phyloP scores from a whole-genome alignment of 2,888 invertebrate species.

The Macropis europaea region DNA sequence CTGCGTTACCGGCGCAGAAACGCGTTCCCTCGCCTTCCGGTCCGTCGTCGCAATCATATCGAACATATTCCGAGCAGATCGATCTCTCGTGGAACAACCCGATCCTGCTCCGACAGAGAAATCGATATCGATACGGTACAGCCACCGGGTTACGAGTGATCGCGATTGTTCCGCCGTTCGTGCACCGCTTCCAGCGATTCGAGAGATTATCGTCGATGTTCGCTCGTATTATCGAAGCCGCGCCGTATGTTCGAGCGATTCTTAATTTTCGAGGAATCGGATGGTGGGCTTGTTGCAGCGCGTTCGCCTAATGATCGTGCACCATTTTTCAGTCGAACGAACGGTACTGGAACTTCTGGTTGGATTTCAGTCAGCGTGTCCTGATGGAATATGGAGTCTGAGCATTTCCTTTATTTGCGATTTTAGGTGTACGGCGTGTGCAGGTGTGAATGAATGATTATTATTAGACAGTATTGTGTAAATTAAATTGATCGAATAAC shows the following conservation, averaged over 20 bases:
- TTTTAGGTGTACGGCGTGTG: too few species aligned
- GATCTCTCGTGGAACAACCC: slow-evolving; percentile 48
- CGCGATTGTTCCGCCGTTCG: slow-evolving; percentile 29
- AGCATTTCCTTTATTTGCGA: too few species aligned
- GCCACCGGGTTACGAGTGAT: slow-evolving; percentile 27
- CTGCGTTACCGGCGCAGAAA: slow-evolving; percentile 29
- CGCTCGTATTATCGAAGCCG: slow-evolving; percentile 19
- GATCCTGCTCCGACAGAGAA: slow-evolving; percentile 35
- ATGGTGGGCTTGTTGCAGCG: neutral
- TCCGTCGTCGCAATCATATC: slow-evolving; percentile 56
- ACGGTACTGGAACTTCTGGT: slow-evolving; percentile 1
- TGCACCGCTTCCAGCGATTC: too few species aligned
- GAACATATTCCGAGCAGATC: slow-evolving; percentile 49
- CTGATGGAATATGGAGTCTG: too few species aligned
- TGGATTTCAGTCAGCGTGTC: slow-evolving; percentile 1
- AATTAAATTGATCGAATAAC: too few species aligned
- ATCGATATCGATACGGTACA: slow-evolving; percentile 49
- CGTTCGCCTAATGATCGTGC: neutral
- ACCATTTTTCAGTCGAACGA: too few species aligned
- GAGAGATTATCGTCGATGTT: slow-evolving; percentile 26
- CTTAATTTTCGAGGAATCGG: slow-evolving; percentile 15
- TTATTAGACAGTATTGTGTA: too few species aligned
- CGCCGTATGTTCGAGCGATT: slow-evolving; percentile 15
- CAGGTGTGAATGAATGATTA: too few species aligned
- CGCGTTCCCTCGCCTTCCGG: slow-evolving; percentile 37